Evolutionary conservation across 53 echinoderm and acorn worm genomes (phyloP), one percentile per base, ranked within the genome.

Genomic region (Luidia sarsii): DNA sequence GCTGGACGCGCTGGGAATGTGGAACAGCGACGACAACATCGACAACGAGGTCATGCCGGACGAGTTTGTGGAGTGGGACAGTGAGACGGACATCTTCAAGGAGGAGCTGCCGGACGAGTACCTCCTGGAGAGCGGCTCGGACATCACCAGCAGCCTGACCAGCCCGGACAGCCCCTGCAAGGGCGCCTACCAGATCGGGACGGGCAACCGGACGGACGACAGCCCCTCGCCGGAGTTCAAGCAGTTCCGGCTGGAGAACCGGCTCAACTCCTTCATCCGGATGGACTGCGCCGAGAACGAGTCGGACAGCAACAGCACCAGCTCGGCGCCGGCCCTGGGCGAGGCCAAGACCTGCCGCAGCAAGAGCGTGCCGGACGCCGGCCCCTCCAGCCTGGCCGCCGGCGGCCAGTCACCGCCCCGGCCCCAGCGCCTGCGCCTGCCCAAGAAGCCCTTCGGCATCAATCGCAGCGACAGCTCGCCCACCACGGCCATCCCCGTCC

Each of bases 21-120:
- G 95, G 95, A 70, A 95, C 68, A 95, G 95, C 49, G 95, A 95
- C 27, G 86, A 95, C 33, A 92, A 95, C 67, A 95, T 95, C 35
- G 70, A 79, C 57, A 95, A 95, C 20, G 95, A 95, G 73, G 85
- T 82, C 19, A 95, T 95, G 95, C 95, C 95, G 23, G 90, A 92
- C 60, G 92, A 95, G 72, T 92, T 92, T 72, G 85, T 88, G 10
- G 92, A 92, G 41, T 95, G 90, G 90, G 95, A 95, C 53, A 95
- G 95, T 48, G 92, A 93, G 39, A 88, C 73, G 27, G 95, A 95
- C 65, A 93, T 95, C 71, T 82, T 86, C 56, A 93, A 93, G 43
- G 95, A 95, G 49, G 92, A 92, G 46, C 75, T 95, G 60, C 95
- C 95, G 0, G 95, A 91, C 24, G 90, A 89, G 25, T 90, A 81